Base-by-base conservation (phyloP, 1,140 invertebrate genomes). In the Leptinotarsa undecemlineata region DNA sequence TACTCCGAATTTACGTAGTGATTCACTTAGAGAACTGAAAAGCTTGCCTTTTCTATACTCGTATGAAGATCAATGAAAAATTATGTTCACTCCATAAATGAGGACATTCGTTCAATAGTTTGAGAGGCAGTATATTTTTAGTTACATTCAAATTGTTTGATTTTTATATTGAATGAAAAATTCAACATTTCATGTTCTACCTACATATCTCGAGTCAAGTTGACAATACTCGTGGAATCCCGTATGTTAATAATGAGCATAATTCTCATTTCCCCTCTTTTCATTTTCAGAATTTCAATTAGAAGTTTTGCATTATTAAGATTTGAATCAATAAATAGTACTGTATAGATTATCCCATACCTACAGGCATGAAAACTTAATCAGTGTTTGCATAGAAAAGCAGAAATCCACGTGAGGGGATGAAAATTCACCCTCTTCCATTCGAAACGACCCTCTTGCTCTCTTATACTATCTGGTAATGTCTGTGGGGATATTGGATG, bases 301-400 rank as follows among this genome's bases (percentile, higher is more conserved):
- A 75, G 61, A 71, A 71, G 21, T 71, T 68, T 57, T 75, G 68
- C 70, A 75, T 71, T 75, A 75, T 75, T 75, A 71, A 71, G 74
- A 72, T 68, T 57, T 48, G 70, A 75, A 75, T 71, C 74, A 68
- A 75, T 75, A 75, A 67, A 62, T 75, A 69, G 74, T 47, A 70
- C 62, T 47, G 70, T 71, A 75, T 75, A 75, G 74, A 75, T 75
- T 57, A 75, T 75, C 74, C 74, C 48, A 51, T 75, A 75, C 74
- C 74, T 75, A 70, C 17, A 66, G 74, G 74, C 74, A 75, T 75
- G 74, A 75, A 75, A 75, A 71, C 71, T 75, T 75, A 72, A 75
- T 75, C 74, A 71, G 64, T 63, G 61, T 72, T 70, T 67, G 74
- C 74, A 75, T 75, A 71, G 74, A 75, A 72, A 71, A 75, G 74